Conservation (phyloP, 2,797 vertebrate genomes). For the Parauchenoglanis punctatus region DNA sequence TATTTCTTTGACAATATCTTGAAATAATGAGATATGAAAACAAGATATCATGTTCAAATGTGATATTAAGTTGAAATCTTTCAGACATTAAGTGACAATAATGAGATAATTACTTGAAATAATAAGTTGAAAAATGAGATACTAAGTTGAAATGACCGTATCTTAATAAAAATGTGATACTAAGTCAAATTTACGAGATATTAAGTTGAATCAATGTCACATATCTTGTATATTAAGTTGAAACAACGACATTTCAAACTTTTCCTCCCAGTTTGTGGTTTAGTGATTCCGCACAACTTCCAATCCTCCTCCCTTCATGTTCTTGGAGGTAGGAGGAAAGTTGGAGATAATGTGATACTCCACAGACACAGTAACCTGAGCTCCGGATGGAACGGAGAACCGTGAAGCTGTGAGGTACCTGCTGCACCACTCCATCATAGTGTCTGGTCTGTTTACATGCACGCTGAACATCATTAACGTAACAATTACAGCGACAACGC, state of each 20-base stretch:
- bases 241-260: neutral
- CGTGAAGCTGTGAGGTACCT: neutral
- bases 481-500: constrained; percentile 39
- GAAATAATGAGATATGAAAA: neutral
- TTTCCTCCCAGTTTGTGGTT: neutral
- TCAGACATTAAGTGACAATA: neutral
- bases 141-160: neutral
- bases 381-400: neutral
- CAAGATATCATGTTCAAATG: no score
- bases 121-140: no score
- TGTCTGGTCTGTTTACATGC: neutral
- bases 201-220: neutral
- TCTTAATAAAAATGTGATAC: neutral
- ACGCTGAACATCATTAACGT: constrained; percentile 52
- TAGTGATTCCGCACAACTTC: neutral
- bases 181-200: neutral
- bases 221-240: neutral
- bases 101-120: neutral
- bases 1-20: neutral
- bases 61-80: no score
- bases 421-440: neutral
- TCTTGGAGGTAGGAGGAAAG: neutral
- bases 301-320: neutral
- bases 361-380: neutral
- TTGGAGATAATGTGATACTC: neutral